Evolutionary conservation across 1,140 invertebrate genomes (phyloP).

Genomic region (Trichoplusia ni): DNA sequence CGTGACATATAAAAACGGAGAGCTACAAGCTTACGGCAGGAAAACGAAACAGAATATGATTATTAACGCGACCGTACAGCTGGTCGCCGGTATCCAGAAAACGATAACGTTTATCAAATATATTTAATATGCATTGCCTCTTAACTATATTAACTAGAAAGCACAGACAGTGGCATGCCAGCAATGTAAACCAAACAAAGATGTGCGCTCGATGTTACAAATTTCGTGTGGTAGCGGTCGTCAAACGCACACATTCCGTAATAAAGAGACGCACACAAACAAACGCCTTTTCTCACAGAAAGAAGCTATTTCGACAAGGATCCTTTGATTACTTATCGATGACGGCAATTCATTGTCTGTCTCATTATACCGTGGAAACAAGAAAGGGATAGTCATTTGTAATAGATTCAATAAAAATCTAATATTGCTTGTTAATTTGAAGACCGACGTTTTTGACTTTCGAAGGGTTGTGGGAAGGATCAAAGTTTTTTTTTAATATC

Average conservation of each 20-base stretch:
- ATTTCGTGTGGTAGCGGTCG: conserved; percentile 24
- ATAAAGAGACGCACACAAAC: conserved; percentile 38
- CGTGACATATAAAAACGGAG: conserved; percentile 50
- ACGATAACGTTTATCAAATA: background rate
- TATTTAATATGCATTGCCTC: conserved; percentile 36
- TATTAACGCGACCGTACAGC: conserved; percentile 62
- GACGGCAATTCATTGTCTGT: conserved; percentile 19
- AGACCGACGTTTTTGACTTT: too few relatives aligned
- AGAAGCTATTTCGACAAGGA: conserved; percentile 54
- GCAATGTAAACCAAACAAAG: conserved; percentile 29
- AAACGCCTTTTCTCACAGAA: conserved; percentile 43
- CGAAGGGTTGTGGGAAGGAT: too few relatives aligned
- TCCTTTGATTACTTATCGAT: conserved; percentile 35
- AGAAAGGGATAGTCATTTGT: background rate
- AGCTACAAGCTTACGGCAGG: conserved; percentile 46
- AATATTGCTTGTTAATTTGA: too few relatives aligned
- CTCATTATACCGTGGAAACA: background rate
- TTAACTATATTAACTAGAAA: background rate
- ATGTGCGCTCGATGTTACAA: background rate
- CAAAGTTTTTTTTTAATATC: too few relatives aligned
- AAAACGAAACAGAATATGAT: conserved; percentile 66
- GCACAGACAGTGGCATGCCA: background rate
- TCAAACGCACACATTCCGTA: conserved; percentile 44
- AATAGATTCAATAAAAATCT: conserved; percentile 6
- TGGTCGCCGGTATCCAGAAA: conserved; percentile 43